phyloP scores from a whole-genome alignment of 1,140 invertebrate species.

The Aphidius ervi region DNA sequence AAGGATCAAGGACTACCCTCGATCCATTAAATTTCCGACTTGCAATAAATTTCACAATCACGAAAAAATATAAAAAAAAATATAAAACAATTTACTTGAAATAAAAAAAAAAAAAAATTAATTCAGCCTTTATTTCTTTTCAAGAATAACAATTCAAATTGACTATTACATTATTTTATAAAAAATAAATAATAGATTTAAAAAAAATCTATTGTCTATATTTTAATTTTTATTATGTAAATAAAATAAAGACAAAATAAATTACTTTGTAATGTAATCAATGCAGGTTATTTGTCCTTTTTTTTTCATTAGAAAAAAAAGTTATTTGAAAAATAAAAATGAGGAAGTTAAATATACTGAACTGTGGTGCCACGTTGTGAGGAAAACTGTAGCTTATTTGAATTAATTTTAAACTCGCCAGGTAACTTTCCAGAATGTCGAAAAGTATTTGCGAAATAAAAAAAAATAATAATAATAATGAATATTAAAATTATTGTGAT shows the following conservation, averaged over 20 bases:
- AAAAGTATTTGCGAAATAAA: not conserved
- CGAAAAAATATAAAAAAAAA: not conserved
- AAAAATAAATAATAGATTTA: not conserved
- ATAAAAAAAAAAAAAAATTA: not conserved
- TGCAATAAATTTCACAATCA: slow-evolving; percentile 1
- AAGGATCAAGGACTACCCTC: slow-evolving; percentile 30
- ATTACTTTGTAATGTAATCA: too few species aligned
- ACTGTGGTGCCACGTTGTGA: slow-evolving; percentile 33
- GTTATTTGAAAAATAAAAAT: not conserved
- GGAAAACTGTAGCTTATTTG: slow-evolving; percentile 14
- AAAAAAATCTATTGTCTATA: not conserved
- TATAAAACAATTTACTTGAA: not conserved
- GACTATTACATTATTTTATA: not conserved
- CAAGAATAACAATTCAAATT: not conserved
- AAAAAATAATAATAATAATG: slow-evolving; percentile 1
- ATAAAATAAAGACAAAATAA: too few species aligned
- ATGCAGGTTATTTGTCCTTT: too few species aligned
- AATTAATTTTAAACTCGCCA: slow-evolving; percentile 8
- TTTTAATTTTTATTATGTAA: too few species aligned
- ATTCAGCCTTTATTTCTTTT: too few species aligned
- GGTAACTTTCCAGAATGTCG: slow-evolving; percentile 18
- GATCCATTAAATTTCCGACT: slow-evolving; percentile 13
- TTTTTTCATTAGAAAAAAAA: not conserved
- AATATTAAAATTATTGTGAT: not conserved
- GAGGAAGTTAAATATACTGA: slow-evolving; percentile 9